Percentiles rank a stretch among this genome's conserved stretches.
Conservation (phyloP, 2,888 invertebrate genomes). For the Tetragnatha montana region DNA sequence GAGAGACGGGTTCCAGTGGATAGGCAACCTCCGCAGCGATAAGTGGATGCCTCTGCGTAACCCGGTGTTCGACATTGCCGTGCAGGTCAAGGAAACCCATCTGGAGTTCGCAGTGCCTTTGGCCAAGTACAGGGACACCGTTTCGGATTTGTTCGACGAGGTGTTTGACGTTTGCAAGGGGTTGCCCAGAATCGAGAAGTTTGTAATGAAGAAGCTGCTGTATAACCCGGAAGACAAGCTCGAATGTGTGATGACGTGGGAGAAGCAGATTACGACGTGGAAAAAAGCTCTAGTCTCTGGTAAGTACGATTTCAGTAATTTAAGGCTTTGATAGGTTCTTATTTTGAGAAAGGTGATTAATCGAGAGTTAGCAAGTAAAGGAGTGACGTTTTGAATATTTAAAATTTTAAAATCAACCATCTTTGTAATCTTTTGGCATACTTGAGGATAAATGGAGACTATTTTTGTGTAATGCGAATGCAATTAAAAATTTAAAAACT, state of each 20-base stretch:
- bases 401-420: too few relatives aligned
- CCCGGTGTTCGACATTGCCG: constrained; percentile 49
- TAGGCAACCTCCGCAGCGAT: constrained; percentile 17
- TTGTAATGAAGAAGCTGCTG: constrained; percentile 54
- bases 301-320: not conserved
- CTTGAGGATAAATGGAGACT: too few relatives aligned
- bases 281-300: constrained; percentile 31
- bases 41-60: constrained; percentile 8
- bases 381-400: too few relatives aligned
- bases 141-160: constrained; percentile 38
- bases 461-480: too few relatives aligned
- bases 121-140: constrained; percentile 32
- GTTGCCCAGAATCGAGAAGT: constrained; percentile 41
- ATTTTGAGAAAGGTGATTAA: too few relatives aligned
- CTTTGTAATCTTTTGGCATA: too few relatives aligned
- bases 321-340: too few relatives aligned
- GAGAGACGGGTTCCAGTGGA: constrained; percentile 47
- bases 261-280: constrained; percentile 41
- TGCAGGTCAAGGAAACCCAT: constrained; percentile 49
- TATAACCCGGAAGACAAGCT: constrained; percentile 60
- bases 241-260: constrained; percentile 35
- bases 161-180: constrained; percentile 42
- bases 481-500: too few relatives aligned
- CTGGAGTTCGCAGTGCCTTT: constrained; percentile 36
- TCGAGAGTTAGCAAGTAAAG: too few relatives aligned